These are phyloP conservation scores for Periophthalmus modestus DNA, from an alignment of 2,113 vertebrate species.

Conservation along the genomic window DNA sequence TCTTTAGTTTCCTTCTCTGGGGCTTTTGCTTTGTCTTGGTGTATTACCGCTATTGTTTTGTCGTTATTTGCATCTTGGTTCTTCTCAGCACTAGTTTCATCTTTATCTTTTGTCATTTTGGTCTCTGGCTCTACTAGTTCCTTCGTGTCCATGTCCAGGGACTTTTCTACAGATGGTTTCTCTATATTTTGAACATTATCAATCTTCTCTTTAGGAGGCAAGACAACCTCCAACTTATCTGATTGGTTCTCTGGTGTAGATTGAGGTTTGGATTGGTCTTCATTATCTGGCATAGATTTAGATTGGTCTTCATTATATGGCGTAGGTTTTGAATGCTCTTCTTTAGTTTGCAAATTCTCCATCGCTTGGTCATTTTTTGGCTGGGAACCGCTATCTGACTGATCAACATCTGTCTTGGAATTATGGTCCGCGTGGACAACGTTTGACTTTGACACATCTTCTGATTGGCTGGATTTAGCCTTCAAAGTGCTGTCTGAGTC, in stretches of 20 bases:
- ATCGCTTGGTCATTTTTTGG: neutral
- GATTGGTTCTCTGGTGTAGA: neutral
- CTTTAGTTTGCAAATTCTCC: neutral
- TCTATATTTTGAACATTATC: conserved; percentile 16
- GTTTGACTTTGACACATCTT: no score
- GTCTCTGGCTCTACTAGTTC: neutral
- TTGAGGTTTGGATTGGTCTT: neutral
- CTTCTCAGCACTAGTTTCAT: neutral
- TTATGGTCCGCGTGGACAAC: neutral
- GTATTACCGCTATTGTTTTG: neutral
- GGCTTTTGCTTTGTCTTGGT: neutral
- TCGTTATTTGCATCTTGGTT: neutral
- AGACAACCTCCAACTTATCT: neutral
- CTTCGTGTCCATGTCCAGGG: neutral
- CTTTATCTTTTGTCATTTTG: neutral
- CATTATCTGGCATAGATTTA: neutral
- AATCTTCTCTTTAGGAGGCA: neutral
- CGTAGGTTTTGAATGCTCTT: no score
- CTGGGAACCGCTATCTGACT: neutral
- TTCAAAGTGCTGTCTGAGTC: neutral
- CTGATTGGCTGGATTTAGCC: neutral
- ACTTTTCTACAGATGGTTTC: conserved; percentile 13
- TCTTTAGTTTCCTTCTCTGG: neutral
- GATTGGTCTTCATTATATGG: neutral
- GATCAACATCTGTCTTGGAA: neutral